These are phyloP conservation scores for Sciurus niger DNA, from an alignment of 2,113 vertebrate genomes.

Conservation along the genomic window DNA sequence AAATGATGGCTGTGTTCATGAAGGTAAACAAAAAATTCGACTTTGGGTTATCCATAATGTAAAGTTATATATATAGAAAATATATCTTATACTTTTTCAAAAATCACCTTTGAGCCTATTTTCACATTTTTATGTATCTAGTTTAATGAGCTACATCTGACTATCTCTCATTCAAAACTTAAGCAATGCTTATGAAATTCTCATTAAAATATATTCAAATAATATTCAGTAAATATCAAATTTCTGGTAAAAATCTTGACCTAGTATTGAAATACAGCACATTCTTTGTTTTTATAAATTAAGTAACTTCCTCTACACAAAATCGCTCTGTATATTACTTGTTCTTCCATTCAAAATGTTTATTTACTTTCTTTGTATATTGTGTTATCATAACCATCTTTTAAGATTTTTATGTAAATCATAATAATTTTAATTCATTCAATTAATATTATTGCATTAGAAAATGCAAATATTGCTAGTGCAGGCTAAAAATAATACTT, in stretches of 20 bases:
- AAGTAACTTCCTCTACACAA: background rate
- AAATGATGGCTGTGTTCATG: background rate
- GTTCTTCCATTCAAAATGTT: background rate
- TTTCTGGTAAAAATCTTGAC: background rate
- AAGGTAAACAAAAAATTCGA: background rate
- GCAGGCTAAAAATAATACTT: background rate
- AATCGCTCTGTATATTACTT: background rate
- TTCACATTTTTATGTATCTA: background rate
- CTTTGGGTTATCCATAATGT: background rate
- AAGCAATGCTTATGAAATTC: background rate
- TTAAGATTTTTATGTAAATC: background rate
- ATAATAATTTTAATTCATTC: background rate
- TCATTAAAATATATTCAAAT: background rate
- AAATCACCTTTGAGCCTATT: background rate
- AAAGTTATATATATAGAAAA: background rate
- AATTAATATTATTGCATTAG: background rate
- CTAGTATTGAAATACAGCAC: background rate
- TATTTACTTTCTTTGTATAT: background rate
- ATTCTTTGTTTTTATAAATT: background rate
- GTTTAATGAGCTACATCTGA: background rate
- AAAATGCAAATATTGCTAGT: background rate
- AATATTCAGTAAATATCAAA: background rate
- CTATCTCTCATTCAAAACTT: background rate
- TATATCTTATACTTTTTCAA: background rate
- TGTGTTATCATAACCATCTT: background rate